A percentile compares a stretch with the other conserved stretches of the same genome.
Conservation (phyloP, 2,113 vertebrate genomes). For the Pachycephala philippinensis region DNA sequence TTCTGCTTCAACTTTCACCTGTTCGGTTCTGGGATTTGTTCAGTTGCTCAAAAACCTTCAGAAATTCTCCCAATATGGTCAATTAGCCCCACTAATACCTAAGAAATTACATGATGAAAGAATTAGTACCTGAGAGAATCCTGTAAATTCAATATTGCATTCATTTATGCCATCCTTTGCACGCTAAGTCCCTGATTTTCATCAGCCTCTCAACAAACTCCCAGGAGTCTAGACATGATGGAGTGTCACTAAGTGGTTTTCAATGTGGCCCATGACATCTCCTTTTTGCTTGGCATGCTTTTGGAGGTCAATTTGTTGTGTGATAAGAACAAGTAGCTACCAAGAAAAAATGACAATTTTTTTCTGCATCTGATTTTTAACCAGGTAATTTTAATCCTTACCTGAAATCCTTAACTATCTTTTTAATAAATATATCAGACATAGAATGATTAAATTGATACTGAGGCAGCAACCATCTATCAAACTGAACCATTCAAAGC, state of each 20-base stretch:
- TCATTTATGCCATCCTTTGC: not conserved
- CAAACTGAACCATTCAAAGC: not conserved
- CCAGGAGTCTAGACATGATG: not conserved
- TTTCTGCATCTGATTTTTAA: not conserved
- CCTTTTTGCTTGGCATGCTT: not conserved
- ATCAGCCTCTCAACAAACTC: not conserved
- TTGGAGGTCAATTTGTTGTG: not conserved
- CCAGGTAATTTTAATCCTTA: not conserved
- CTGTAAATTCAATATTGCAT: not conserved
- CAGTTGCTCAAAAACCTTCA: not conserved
- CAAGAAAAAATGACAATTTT: not conserved
- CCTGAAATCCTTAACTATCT: not conserved
- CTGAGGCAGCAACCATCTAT: not conserved
- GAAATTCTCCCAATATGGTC: not conserved
- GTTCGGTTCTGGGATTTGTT: not conserved
- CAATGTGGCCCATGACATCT: not conserved
- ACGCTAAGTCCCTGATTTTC: not conserved
- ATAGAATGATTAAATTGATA: not conserved
- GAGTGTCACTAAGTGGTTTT: not conserved
- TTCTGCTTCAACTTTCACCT: not conserved
- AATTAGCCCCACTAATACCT: not conserved
- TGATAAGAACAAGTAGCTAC: not conserved
- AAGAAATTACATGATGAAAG: not conserved
- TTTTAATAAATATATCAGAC: not conserved
- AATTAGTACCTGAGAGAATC: not conserved